Conservation (phyloP, 2,113 vertebrate species). For the Podarcis raffonei region DNA sequence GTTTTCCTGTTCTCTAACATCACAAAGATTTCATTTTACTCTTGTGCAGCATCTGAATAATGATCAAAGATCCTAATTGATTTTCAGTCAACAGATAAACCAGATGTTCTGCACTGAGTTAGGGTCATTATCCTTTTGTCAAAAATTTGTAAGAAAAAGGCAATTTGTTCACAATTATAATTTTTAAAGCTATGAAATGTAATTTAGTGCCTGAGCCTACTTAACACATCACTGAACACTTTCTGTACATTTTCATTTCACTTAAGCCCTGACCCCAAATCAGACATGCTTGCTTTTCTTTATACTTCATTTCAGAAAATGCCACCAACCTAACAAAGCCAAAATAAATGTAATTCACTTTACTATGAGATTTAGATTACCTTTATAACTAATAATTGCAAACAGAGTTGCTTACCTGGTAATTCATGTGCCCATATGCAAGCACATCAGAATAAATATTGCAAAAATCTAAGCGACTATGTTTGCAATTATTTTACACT, state of each 20-base stretch:
- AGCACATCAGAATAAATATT: too few relatives aligned
- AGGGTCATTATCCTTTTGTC: conserved; percentile 55
- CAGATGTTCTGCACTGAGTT: conserved; percentile 56
- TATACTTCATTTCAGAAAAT: neutral
- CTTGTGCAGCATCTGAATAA: neutral
- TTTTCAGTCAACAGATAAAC: conserved; percentile 62
- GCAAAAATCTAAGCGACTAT: neutral
- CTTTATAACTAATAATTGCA: neutral
- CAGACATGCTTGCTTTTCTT: neutral
- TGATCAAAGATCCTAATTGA: conserved; percentile 64
- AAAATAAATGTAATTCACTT: neutral
- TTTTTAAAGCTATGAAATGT: conserved; percentile 52
- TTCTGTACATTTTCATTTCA: neutral
- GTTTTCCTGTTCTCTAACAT: fast-evolving
- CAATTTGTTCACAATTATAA: conserved; percentile 60
- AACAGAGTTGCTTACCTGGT: too few relatives aligned
- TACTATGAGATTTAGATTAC: neutral
- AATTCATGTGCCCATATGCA: too few relatives aligned
- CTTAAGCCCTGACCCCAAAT: conserved; percentile 10
- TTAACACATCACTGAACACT: conserved; percentile 22
- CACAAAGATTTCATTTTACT: conserved; percentile 18
- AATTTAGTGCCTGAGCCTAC: conserved; percentile 13
- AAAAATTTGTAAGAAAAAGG: conserved; percentile 62
- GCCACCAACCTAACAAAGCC: neutral
- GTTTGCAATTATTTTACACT: neutral